Conservation (phyloP, 2,888 invertebrate species). For the Bombylius discolor region DNA sequence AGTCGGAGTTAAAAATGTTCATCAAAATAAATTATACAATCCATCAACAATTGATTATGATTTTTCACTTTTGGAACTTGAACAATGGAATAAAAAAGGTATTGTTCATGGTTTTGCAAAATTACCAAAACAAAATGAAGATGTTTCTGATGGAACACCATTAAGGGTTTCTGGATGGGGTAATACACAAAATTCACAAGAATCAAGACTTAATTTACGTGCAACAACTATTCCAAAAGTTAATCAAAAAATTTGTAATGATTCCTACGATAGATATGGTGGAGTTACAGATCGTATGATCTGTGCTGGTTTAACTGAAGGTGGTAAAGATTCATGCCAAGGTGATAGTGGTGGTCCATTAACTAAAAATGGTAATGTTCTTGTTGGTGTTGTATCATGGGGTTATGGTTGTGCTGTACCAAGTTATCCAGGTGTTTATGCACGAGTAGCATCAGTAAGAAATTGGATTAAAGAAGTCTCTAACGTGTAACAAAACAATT, state of each 20-base stretch:
- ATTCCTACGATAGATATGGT: slow-evolving; percentile 16
- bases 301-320: slow-evolving; percentile 24
- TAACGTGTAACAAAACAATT: slow-evolving; percentile 13
- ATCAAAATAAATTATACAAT: slow-evolving; percentile 31
- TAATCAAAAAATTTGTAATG: slow-evolving; percentile 20
- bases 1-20: slow-evolving; percentile 23
- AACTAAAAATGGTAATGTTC: slow-evolving; percentile 9
- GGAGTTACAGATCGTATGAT: slow-evolving; percentile 28
- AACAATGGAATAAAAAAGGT: slow-evolving; percentile 18
- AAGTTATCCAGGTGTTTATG: slow-evolving; percentile 29
- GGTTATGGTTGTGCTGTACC: slow-evolving; percentile 28
- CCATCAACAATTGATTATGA: slow-evolving; percentile 34
- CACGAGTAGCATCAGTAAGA: slow-evolving; percentile 20
- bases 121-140: slow-evolving; percentile 19
- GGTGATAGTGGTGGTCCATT: slow-evolving; percentile 36
- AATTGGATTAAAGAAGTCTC: slow-evolving; percentile 19
- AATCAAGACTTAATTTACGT: slow-evolving; percentile 19
- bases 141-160: slow-evolving; percentile 22
- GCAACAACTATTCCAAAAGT: slow-evolving; percentile 24
- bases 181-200: slow-evolving; percentile 20
- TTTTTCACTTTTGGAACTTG: slow-evolving; percentile 32
- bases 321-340: slow-evolving; percentile 21
- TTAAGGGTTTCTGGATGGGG: slow-evolving; percentile 32
- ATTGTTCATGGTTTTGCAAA: slow-evolving; percentile 18
- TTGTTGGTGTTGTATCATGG: slow-evolving; percentile 33